Conservation (phyloP, 2,113 vertebrate genomes). For the Leptobrachium leishanense region DNA sequence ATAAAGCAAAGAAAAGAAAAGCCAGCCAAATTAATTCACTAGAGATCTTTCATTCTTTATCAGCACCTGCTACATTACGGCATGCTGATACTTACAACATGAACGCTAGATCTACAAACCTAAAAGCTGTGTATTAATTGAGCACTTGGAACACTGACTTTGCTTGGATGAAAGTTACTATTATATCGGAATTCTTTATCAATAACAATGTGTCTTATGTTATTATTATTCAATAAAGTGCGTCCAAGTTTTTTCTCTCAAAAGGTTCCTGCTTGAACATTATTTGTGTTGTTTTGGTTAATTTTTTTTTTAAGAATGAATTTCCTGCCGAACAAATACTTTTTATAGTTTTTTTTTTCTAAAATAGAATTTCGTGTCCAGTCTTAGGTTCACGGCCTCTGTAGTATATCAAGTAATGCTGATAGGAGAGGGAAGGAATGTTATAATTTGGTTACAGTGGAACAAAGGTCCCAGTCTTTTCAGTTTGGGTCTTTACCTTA, state of each 20-base stretch:
- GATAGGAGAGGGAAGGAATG: neutral
- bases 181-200: neutral
- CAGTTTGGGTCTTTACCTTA: no score
- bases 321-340: neutral
- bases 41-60: slow-evolving; percentile 36
- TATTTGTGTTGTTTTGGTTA: no score
- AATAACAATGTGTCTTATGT: neutral
- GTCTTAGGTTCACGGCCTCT: neutral
- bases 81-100: slow-evolving; percentile 41
- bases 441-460: no score
- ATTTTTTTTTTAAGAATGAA: neutral
- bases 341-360: neutral
- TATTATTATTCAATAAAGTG: neutral
- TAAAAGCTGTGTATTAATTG: slow-evolving; percentile 23
- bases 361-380: neutral
- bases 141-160: neutral
- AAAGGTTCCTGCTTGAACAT: no score
- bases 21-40: slow-evolving; percentile 14
- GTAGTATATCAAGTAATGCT: neutral
- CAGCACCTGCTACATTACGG: slow-evolving; percentile 48
- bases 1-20: no score
- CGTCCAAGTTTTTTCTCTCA: neutral
- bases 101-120: slow-evolving; percentile 57
- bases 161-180: slow-evolving; percentile 1
- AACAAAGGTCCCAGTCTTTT: no score